Base-by-base conservation (phyloP, 1,140 invertebrate genomes). In the Aphelenchoides fujianensis region DNA sequence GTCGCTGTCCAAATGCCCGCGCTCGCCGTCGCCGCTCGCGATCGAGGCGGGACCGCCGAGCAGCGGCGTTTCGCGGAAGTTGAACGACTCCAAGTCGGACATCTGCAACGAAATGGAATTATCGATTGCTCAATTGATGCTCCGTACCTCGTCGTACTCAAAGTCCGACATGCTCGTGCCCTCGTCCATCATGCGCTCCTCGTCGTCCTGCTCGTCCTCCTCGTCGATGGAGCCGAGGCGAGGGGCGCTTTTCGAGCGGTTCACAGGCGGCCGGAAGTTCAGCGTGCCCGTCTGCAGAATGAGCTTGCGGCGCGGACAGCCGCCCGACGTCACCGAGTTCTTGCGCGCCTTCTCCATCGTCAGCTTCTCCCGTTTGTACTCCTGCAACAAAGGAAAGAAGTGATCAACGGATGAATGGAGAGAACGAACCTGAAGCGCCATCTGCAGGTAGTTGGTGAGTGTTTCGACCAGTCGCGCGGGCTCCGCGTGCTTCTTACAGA, bases 211-310 rank as follows among this genome's bases (percentile, higher is more conserved):
- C 66, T 92, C 92, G 16, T 90, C 88, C 69, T 91, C 91, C 85
- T 98, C 95, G 82, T 95, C 92, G 73, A 98, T 98, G 30, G 92
- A 90, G 67, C 91, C 92, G 1, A 98, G 86, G 84, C 95, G 94
- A 0, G 95, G 95, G 3, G 95, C 95, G 37, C 92, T 94, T 84
- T 95, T 95, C 0, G 93, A 95, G 71, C 94, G 89, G 84, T 95
- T 93, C 57, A 97, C 84, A 0, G 95, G 94, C 2, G 95, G 94
- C 71, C 92, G 86, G 79, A 89, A 90, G 78, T 89, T 89, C 64
- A 86, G 80, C 1, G 72, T 37, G 55, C 79, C 81, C 59, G 74
- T 84, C 64, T 80, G 80, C 9, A 80, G 76, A 41, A 77, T 61
- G 31, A 79, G 70, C 64, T 88, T 88, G 36, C 88, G 73, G 30